Conservation (phyloP, 2,888 invertebrate genomes). For the Cremastinae sp. region DNA sequence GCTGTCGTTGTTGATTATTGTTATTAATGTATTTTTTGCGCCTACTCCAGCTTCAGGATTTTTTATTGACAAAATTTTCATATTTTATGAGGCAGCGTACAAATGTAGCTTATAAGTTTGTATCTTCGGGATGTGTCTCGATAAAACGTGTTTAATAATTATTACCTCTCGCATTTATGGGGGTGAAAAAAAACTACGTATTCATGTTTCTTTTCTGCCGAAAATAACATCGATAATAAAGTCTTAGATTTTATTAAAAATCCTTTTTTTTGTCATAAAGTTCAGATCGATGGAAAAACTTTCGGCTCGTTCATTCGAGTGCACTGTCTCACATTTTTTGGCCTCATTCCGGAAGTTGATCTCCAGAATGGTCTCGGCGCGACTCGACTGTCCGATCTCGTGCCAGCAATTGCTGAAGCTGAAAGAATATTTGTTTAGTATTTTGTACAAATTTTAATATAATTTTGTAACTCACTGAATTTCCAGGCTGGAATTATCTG, state of each 20-base stretch:
- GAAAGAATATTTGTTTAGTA: background rate
- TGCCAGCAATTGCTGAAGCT: constrained; percentile 61
- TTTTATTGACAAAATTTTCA: constrained; percentile 30
- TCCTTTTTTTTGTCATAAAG: constrained; percentile 48
- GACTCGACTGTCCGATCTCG: constrained; percentile 65
- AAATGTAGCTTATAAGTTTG: constrained; percentile 74
- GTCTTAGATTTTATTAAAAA: constrained; percentile 59
- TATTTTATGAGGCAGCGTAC: constrained; percentile 69
- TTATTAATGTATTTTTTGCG: constrained; percentile 23
- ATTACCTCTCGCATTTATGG: constrained; percentile 39
- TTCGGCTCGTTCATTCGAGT: constrained; percentile 47
- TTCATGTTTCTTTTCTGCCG: constrained; percentile 61
- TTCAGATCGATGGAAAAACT: constrained; percentile 63
- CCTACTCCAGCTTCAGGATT: constrained; percentile 39
- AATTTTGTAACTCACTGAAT: constrained; percentile 68
- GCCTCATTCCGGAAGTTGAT: constrained; percentile 55
- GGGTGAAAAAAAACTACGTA: constrained; percentile 33
- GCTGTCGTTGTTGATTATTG: constrained; percentile 29
- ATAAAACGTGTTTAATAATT: constrained; percentile 50
- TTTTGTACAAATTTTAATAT: background rate
- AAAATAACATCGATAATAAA: constrained; percentile 53
- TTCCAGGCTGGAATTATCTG: constrained; percentile 74
- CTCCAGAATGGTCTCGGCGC: constrained; percentile 73
- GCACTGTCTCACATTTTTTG: constrained; percentile 36
- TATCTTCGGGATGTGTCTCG: constrained; percentile 65